phyloP scores from a whole-genome alignment of 2,888 invertebrate species.

The Mesorhabditis sp. region DNA sequence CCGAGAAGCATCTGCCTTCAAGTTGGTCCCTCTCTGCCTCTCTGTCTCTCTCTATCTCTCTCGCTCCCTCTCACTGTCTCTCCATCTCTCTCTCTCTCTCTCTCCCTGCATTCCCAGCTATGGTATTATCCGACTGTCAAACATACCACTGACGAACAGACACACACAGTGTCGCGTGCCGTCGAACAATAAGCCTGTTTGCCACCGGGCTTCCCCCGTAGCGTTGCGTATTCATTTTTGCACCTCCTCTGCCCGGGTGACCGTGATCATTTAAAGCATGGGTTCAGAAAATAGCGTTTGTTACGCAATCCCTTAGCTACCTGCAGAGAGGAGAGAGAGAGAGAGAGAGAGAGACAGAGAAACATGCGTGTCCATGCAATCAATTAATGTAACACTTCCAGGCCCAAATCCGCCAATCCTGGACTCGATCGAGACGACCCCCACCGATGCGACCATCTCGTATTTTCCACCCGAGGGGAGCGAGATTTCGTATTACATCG shows the following conservation, averaged over 20 bases:
- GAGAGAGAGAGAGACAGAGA: slow-evolving; percentile 10
- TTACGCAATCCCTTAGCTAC: no score
- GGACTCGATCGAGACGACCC: slow-evolving; percentile 42
- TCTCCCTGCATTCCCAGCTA: background rate
- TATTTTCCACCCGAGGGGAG: slow-evolving; percentile 45
- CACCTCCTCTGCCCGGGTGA: slow-evolving; percentile 24
- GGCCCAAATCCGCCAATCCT: slow-evolving; percentile 46
- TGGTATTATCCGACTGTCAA: background rate
- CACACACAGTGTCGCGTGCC: no score
- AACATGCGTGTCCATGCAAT: slow-evolving; percentile 10
- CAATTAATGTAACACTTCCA: slow-evolving; percentile 16
- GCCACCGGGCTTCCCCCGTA: no score
- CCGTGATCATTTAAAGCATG: slow-evolving; percentile 8
- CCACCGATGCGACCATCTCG: slow-evolving; percentile 45
- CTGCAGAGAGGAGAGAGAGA: background rate
- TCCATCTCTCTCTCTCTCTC: background rate
- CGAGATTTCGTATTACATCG: slow-evolving; percentile 30
- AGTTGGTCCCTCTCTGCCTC: background rate
- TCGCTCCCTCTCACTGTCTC: no score
- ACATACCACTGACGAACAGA: background rate
- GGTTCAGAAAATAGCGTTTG: background rate
- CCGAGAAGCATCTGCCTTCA: slow-evolving; percentile 28
- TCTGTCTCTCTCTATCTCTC: background rate
- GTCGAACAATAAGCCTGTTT: no score
- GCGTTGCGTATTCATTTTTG: slow-evolving; percentile 16